phyloP scores from a whole-genome alignment of 2,113 vertebrate genomes.

The Astatotilapia flaviijosephi region DNA sequence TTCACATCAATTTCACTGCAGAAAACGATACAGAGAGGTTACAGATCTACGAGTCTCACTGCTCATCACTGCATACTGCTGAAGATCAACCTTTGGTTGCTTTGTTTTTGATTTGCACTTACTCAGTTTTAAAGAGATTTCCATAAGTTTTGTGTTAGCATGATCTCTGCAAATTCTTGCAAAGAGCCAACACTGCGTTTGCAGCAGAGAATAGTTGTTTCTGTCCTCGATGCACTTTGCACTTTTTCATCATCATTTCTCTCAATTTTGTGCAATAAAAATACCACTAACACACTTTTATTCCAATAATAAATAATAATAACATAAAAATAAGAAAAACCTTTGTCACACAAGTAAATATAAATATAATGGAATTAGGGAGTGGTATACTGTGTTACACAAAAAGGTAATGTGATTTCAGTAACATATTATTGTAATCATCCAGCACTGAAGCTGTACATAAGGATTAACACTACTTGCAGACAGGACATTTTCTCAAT shows the following conservation, averaged over 20 bases:
- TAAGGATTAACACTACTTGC: neutral
- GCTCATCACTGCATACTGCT: neutral
- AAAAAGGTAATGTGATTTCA: neutral
- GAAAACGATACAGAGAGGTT: neutral
- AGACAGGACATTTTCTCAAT: slow-evolving; percentile 26
- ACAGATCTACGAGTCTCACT: neutral
- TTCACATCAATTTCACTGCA: neutral
- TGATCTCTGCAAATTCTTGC: neutral
- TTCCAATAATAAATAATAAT: neutral
- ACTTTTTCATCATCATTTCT: neutral
- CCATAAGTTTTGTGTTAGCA: neutral
- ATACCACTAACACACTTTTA: neutral
- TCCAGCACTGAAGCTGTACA: neutral
- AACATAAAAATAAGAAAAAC: neutral
- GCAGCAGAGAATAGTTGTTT: neutral
- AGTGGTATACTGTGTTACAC: neutral
- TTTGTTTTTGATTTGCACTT: neutral
- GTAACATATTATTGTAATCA: neutral
- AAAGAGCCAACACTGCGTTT: neutral
- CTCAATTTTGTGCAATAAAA: neutral
- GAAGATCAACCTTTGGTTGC: neutral
- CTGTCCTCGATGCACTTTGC: neutral
- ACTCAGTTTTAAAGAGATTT: neutral
- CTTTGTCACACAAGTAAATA: neutral
- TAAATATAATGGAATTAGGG: neutral